A percentile compares a stretch with the other conserved stretches of the same genome.
phyloP scores from a whole-genome alignment of 2,113 vertebrate genomes.

The Dissostichus mawsoni region DNA sequence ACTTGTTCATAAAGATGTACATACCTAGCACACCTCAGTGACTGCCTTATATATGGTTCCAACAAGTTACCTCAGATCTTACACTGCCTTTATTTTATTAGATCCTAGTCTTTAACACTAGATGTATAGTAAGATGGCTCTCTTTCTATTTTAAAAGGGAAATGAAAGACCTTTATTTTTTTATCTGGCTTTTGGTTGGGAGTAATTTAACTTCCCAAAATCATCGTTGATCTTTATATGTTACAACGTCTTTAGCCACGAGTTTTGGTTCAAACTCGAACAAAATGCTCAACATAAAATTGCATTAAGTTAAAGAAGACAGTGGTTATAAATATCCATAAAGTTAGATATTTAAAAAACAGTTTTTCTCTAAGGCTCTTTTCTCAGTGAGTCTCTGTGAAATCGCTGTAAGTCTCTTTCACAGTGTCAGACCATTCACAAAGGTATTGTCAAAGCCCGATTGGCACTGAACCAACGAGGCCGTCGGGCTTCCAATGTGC shows the following conservation, averaged over 20 bases:
- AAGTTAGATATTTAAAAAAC: background rate
- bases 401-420: background rate
- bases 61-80: background rate
- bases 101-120: background rate
- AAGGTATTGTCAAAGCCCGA: background rate
- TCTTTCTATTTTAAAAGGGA: background rate
- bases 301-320: background rate
- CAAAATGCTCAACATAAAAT: background rate
- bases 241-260: too few species aligned
- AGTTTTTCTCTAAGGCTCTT: background rate
- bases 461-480: slow-evolving; percentile 45
- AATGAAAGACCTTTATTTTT: background rate
- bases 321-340: too few species aligned
- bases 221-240: too few species aligned
- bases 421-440: slow-evolving; percentile 5
- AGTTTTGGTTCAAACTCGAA: too few species aligned
- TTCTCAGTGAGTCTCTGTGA: background rate
- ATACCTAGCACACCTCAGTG: background rate
- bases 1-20: background rate
- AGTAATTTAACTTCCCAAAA: background rate
- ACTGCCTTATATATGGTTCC: background rate
- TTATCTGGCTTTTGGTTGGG: background rate
- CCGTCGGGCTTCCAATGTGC: slow-evolving; percentile 31
- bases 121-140: background rate
- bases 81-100: background rate